Base-by-base conservation (phyloP, 2,797 vertebrate species). In the Neosilurus mollespiculum region DNA sequence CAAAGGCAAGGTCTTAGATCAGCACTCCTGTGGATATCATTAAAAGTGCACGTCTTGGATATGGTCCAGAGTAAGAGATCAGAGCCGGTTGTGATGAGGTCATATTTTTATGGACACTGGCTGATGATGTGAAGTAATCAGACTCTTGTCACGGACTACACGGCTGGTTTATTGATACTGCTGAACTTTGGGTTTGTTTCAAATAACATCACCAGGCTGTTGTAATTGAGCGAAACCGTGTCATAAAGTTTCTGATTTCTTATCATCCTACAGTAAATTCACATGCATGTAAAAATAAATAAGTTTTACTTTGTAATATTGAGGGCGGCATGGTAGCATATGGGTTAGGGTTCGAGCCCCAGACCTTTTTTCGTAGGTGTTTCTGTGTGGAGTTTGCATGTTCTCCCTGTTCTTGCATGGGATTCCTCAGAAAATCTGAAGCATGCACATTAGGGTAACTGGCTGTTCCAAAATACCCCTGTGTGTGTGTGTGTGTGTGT, bases 101-200 rank as follows among this genome's bases (percentile, higher is more conserved):
- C 86, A 86, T 83, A 59, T 86, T 77, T 87, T 87, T 86, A 86
- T 87, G 81, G 84, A 87, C 76, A 56, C 76, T 82, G 83, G 80
- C 84, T 85, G 83, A 82, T 87, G 87, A 77, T 87, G 80, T 73
- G 81, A 85, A 80, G 26, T 81, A 84, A 84, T 84, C 84, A 67
- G 86, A 84, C 82, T 76, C 79, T 81, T 86, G 70, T 82, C 84
- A 83, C 49, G 43, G 85, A 78, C 78, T 61, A 51, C 82, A 66
- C 43, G 59, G 65, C 83, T 49, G 59, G 49, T 51, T 62, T 49
- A 69, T 78, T 37, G 61, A 66, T 67, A 58, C n/a, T 9, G 30
- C 24, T 49, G n/a, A 67, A 75, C 83, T 65, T 54, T 65, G 26
- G 67, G 54, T 70, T 72, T 16, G 61, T 24, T 20, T 64, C 26